Evolutionary conservation across 2,888 invertebrate species (phyloP).

Genomic region (Achlya flavicornis): DNA sequence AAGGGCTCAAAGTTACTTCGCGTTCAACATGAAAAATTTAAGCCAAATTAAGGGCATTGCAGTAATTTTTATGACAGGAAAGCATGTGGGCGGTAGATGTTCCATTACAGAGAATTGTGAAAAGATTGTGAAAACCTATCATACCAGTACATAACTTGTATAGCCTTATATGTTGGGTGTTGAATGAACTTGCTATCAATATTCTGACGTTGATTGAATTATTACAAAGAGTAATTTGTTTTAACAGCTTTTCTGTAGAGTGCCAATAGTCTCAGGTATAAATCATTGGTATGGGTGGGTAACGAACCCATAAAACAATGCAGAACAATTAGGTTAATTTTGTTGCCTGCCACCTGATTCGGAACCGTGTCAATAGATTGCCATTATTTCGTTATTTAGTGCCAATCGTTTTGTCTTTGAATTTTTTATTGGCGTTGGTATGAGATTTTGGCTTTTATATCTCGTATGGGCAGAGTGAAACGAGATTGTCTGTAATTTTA

Average conservation of each 20-base stretch:
- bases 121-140: constrained; percentile 13
- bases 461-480: constrained; percentile 18
- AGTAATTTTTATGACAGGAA: constrained; percentile 28
- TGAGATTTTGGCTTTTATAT: constrained; percentile 17
- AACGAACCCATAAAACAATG: constrained; percentile 54
- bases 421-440: constrained; percentile 35
- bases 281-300: constrained; percentile 2
- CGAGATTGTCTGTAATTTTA: not conserved
- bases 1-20: constrained; percentile 23
- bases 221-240: constrained; percentile 1
- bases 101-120: constrained; percentile 24
- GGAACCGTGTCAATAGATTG: constrained; percentile 48
- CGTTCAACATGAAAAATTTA: constrained; percentile 42
- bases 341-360: constrained; percentile 39
- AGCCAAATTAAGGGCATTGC: constrained; percentile 39
- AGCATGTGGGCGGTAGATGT: constrained; percentile 22
- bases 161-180: too few species aligned
- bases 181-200: not conserved
- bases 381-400: constrained; percentile 43
- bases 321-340: constrained; percentile 68
- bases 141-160: too few species aligned
- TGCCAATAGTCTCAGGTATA: not conserved
- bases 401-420: constrained; percentile 30
- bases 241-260: not conserved
- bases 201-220: not conserved